Base-by-base conservation (phyloP, 2,797 vertebrate species). In the Micromesistius poutassou region DNA sequence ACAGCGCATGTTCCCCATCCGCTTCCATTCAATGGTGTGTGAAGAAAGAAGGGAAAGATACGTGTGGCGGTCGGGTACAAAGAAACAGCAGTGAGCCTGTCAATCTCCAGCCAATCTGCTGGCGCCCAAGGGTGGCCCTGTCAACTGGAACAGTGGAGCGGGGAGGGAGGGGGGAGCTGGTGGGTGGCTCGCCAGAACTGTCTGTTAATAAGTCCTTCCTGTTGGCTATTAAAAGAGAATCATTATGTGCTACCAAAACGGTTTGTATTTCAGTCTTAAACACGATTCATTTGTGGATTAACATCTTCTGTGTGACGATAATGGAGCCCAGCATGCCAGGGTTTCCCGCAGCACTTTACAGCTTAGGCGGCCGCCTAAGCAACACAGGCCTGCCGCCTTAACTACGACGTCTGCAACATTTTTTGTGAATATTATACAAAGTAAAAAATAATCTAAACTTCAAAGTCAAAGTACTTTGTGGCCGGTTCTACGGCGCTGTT, bases 111-210 rank as follows among this genome's bases (percentile, higher is more conserved):
- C 62, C 62, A 28, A 2, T 66, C 62, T 12, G n/a, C 1, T 5
- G 62, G n/a, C 25, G 25, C 62, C 62, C 62, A n/a, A 68, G 62
- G 62, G 62, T 68, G 62, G 62, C 62, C 25, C 62, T 68, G 62
- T 68, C 62, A 68, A 68, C 28, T n/a, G 62, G 8, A 68, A 68
- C 62, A 68, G 25, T 28, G 62, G 62, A 28, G 9, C 25, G 9
- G 62, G 62, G 62, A 12, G n/a, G 22, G 19, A 4, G 50, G 22
- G 12, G 50, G 19, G 0, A 3, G 50, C 16, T n/a, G 50, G 55
- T 2, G 22, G 55, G 19, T 25, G 10, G 25, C 2, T 28, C 28
- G 62, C 62, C 62, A 68, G 25, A 68, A 13, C n/a, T 68, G 62
- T 28, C 62, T 68, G 62, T 30, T 68, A 25, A 30, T 28, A 68